Base-by-base conservation (phyloP, 1,140 invertebrate genomes). In the Pseudomyrmex concolor region DNA sequence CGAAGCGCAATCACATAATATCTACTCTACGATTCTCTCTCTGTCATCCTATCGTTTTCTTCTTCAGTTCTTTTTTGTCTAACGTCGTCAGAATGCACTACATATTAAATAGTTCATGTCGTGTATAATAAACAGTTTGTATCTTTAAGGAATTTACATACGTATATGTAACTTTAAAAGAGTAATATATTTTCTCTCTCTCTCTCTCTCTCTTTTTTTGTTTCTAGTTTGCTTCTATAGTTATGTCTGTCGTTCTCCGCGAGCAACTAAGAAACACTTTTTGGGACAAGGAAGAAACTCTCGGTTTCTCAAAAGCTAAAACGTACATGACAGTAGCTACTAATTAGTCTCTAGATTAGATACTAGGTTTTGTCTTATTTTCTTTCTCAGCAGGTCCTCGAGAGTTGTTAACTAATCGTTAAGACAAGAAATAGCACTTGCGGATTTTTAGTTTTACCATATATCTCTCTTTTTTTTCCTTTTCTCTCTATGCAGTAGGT, bases 231-330 rank as follows among this genome's bases (percentile, higher is more conserved):
- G n/a, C 43, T 48, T 57, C 13, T 55, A 17, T 60, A 12, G 19
- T 12, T 84, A 12, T 66, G 54, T 70, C 34, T 19, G 45, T 77
- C n/a, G 19, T 50, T 45, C 64, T 43, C 22, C 66, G 43, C 54
- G 78, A 17, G 45, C 50, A 74, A 50, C 63, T 34, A 80, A 54
- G 34, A 66, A 34, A 1, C 22, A 82, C 85, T 87, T 34, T 34
- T 34, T 34, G 5, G 34, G 34, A 34, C 5, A 34, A 34, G 5
- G 5, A 34, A 34, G 5, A 34, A 34, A 34, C 34, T 34, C 5
- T 4, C 34, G 34, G 5, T 0, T 34, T 34, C 7, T 34, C 34
- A 7, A 34, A 34, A 34, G 34, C 4, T 34, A 34, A 34, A 34
- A 34, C 5, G 34, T 34, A 48, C 19, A 12, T 15, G 48, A 22